A percentile compares a stretch with the other conserved stretches of the same genome.
These are phyloP conservation scores for Hipposideros armiger DNA, from an alignment of 2,113 vertebrate species.

Conservation along the genomic window DNA sequence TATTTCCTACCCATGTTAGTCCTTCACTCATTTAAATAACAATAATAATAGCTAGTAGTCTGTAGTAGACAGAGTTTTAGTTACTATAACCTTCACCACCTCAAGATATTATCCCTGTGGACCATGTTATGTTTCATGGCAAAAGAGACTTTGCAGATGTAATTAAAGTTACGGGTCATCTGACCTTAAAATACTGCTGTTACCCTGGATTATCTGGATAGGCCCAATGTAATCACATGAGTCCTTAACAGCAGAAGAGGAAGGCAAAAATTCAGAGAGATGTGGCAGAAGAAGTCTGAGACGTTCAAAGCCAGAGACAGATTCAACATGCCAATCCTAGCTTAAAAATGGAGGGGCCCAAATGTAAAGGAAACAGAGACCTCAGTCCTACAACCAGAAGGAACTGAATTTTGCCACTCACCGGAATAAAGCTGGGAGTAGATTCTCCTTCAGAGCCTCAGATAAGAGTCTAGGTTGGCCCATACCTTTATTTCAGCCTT, in stretches of 20 bases:
- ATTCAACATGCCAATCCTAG: not conserved
- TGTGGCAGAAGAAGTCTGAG: not conserved
- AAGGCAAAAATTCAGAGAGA: not conserved
- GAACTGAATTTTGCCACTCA: not conserved
- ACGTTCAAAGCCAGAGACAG: not conserved
- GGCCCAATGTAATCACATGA: not conserved
- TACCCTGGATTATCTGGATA: not conserved
- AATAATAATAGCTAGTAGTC: not conserved
- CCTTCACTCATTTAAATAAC: not conserved
- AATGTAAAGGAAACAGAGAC: not conserved
- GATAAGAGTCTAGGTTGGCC: not conserved
- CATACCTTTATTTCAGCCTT: not conserved
- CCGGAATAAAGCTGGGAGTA: not conserved
- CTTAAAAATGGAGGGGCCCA: not conserved
- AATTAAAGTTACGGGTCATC: not conserved
- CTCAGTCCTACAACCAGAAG: not conserved
- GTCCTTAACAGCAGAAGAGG: not conserved
- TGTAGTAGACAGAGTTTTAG: not conserved
- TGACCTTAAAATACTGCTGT: not conserved
- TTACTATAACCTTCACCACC: not conserved
- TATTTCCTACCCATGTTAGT: not conserved
- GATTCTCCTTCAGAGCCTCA: not conserved
- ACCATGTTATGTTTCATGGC: not conserved
- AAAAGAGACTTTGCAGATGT: slow-evolving; percentile 14
- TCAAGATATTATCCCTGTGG: not conserved